A percentile compares a stretch with the other conserved stretches of the same genome.
Conservation (phyloP, 2,113 vertebrate genomes). For the Galemys pyrenaicus region DNA sequence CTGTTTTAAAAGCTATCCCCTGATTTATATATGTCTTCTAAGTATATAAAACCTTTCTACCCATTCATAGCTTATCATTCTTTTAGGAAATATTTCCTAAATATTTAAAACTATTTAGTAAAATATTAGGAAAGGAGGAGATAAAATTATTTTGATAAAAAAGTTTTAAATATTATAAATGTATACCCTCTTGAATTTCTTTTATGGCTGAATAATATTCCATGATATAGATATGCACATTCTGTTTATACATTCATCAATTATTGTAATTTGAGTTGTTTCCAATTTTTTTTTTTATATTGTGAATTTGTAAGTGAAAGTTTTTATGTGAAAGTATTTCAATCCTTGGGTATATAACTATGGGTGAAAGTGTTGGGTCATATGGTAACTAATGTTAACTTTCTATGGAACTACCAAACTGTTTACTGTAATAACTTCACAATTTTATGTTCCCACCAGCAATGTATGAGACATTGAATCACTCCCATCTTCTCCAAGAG, state of each 20-base stretch:
- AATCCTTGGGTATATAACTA: neutral
- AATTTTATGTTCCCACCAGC: neutral
- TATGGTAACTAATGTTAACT: neutral
- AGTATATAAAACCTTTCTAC: neutral
- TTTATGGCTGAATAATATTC: neutral
- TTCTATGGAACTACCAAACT: neutral
- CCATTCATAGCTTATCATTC: neutral
- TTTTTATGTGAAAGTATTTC: neutral
- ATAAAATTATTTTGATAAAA: neutral
- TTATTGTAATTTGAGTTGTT: neutral
- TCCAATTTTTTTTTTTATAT: neutral
- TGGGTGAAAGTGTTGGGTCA: neutral
- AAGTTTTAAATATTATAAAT: too few relatives aligned
- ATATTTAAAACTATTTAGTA: too few relatives aligned
- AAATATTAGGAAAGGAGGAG: neutral
- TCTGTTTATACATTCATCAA: neutral
- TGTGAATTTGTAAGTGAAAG: neutral
- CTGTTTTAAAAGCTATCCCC: neutral
- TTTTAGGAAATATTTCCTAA: neutral
- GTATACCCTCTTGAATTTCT: too few relatives aligned
- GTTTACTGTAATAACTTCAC: neutral
- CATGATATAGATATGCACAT: neutral
- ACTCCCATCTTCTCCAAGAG: neutral
- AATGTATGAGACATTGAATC: neutral
- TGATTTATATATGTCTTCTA: neutral